Conservation (phyloP, 2,113 vertebrate genomes). For the Lagenorhynchus albirostris region DNA sequence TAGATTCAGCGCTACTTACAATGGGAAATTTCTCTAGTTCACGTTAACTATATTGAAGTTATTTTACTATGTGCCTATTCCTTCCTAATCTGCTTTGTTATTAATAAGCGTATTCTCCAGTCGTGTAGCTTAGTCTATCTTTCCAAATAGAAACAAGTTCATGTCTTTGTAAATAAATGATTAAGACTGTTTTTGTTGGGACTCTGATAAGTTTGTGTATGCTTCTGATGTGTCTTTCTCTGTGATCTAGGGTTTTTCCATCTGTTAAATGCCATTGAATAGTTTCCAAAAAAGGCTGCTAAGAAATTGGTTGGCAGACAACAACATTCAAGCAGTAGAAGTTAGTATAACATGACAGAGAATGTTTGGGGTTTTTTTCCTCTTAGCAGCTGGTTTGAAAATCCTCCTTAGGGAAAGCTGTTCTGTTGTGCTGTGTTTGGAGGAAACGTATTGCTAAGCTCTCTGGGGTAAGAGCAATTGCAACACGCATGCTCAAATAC, state of each 20-base stretch:
- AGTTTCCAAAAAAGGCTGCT: neutral
- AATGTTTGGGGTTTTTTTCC: neutral
- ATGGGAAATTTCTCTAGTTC: neutral
- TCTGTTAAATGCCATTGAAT: conserved; percentile 33
- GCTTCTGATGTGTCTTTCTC: neutral
- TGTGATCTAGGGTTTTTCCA: neutral
- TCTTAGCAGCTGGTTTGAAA: conserved; percentile 16
- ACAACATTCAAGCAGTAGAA: neutral
- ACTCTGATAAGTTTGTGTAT: conserved; percentile 31
- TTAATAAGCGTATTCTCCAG: neutral
- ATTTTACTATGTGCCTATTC: neutral
- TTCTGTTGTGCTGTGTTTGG: neutral
- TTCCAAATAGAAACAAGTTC: conserved; percentile 27
- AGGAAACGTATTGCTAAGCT: neutral
- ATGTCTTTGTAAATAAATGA: conserved; percentile 30
- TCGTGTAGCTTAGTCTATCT: neutral
- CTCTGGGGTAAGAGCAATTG: neutral
- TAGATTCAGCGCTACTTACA: neutral
- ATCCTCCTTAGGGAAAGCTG: neutral
- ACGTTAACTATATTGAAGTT: neutral
- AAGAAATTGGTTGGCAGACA: conserved; percentile 21
- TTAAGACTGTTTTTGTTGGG: conserved; percentile 24
- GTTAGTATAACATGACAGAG: neutral
- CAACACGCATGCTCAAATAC: rapidly evolving
- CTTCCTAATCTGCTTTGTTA: neutral